Evolutionary conservation across 2,888 invertebrate species (phyloP), one percentile per base, ranked within the genome.

Genomic region (Limnephilus auricula): DNA sequence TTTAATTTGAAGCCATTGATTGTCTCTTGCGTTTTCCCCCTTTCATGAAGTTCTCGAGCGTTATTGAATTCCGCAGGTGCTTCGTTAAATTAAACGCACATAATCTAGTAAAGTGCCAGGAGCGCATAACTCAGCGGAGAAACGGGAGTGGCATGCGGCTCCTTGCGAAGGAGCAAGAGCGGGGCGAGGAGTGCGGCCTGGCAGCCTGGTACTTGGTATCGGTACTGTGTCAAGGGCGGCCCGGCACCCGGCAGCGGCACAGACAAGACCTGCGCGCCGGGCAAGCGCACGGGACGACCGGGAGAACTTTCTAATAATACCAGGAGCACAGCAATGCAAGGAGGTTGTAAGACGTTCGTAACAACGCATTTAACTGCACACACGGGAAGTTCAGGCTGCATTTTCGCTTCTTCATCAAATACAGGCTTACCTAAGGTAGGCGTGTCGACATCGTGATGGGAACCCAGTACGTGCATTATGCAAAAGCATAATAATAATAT

Each of bases 181-280:
- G 50, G 50, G 18, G 18, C 18, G 18, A 50, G 50, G 50, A 50
- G 18, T 18, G 50, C 18, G 50, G 50, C 50, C 50, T 50, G 50
- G 50, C 50, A 18, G 50, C 50, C 50, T 50, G 50, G 50, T 6
- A 50, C 50, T 18, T 50, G 50, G 83, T 30, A 65, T 50, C 25
- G 32, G 87, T 65, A 12, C 32, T 91, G 90, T 92, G 92, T 92
- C 92, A 92, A 92, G 92, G 92, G 91, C 92, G 82, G 89, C 37
- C 90, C 88, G 90, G 65, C 90, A 50, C 50, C 45, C 50, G 65
- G 25, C 65, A 89, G 88, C 40, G 15, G 45, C 65, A 90, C 90
- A 82, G 50, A 65, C 78, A 65, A 79, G 91, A 65, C 83, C 84
- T 91, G 88, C 91, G 91, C 91, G 90, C 79, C 65, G 84, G 65